Evolutionary conservation across 2,888 invertebrate genomes (phyloP).

Genomic region (Thymelicus acteon): DNA sequence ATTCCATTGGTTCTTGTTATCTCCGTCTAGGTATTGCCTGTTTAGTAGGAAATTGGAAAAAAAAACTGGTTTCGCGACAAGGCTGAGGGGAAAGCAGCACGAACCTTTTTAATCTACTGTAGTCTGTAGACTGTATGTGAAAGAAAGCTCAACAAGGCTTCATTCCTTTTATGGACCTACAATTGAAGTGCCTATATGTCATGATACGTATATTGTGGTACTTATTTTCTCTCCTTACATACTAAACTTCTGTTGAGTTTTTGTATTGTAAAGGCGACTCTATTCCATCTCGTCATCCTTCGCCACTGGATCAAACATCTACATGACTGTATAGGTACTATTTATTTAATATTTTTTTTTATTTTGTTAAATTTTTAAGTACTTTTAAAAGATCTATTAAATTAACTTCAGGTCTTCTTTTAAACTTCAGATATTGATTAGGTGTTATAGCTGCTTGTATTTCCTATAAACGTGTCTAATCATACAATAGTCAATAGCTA

Average conservation of each 20-base stretch:
- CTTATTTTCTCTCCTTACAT: neutral
- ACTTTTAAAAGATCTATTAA: too few relatives aligned
- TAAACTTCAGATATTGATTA: too few relatives aligned
- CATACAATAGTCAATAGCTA: neutral
- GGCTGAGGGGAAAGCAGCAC: constrained; percentile 42
- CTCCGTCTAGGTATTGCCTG: constrained; percentile 38
- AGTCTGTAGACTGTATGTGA: constrained; percentile 1
- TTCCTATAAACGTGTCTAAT: neutral
- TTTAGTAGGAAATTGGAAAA: constrained; percentile 42
- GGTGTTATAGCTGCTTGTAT: too few relatives aligned
- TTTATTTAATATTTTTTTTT: too few relatives aligned
- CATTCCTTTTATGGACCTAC: constrained; percentile 24
- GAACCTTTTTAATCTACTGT: constrained; percentile 22
- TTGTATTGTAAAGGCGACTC: neutral
- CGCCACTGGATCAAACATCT: too few relatives aligned
- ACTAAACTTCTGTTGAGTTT: neutral
- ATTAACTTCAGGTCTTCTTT: too few relatives aligned
- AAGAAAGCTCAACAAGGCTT: constrained; percentile 22
- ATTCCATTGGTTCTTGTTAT: constrained; percentile 45
- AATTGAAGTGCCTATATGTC: neutral
- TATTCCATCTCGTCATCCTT: too few relatives aligned
- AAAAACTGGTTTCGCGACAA: constrained; percentile 44
- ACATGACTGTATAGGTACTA: too few relatives aligned
- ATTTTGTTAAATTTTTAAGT: too few relatives aligned
- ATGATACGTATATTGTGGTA: neutral